These are phyloP conservation scores for Melolontha melolontha DNA, from an alignment of 2,888 invertebrate genomes.

Conservation along the genomic window DNA sequence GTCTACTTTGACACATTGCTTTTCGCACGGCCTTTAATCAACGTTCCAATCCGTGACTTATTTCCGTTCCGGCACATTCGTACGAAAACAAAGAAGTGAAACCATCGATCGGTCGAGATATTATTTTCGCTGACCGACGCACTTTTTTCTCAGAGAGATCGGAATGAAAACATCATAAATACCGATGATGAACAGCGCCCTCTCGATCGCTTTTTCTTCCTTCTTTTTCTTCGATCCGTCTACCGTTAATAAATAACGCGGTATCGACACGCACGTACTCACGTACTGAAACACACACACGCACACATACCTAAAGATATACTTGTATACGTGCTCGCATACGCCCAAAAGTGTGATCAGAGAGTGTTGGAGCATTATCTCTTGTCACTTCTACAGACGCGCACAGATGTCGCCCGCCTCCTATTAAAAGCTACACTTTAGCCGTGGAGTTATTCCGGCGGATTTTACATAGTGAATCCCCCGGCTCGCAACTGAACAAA, in stretches of 20 bases:
- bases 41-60: slow-evolving; percentile 28
- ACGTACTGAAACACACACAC: no score
- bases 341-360: no score
- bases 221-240: slow-evolving; percentile 11
- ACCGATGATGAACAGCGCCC: slow-evolving; percentile 40
- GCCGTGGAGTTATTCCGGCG: not conserved
- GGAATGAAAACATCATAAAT: slow-evolving; percentile 43
- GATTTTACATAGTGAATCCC: not conserved
- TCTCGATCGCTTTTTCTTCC: slow-evolving; percentile 18
- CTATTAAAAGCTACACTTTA: no score
- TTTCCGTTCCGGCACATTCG: slow-evolving; percentile 14
- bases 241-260: slow-evolving; percentile 30
- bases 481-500: slow-evolving; percentile 5
- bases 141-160: slow-evolving; percentile 19
- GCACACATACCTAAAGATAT: no score
- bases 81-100: slow-evolving; percentile 9
- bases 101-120: slow-evolving; percentile 27
- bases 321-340: no score
- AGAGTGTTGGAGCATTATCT: no score
- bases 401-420: no score
- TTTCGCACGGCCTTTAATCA: slow-evolving; percentile 21
- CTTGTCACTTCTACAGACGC: no score
- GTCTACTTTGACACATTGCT: slow-evolving; percentile 31
- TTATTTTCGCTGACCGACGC: slow-evolving; percentile 34
- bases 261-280: not conserved